phyloP scores from a whole-genome alignment of 2,888 invertebrate species.

The Gibbula magus region DNA sequence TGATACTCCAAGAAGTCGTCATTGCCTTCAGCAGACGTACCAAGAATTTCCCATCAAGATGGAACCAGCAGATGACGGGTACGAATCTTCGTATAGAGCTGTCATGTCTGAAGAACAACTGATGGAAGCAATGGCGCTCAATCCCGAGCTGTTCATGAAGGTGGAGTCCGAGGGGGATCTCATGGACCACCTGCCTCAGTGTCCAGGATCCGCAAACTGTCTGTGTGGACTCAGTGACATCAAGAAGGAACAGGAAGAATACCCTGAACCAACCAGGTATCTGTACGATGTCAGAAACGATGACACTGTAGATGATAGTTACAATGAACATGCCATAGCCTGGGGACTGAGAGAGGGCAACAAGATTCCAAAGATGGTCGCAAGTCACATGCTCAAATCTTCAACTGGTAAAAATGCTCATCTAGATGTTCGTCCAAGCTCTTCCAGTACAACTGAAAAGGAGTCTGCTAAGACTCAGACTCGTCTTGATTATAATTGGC shows the following conservation, averaged over 20 bases:
- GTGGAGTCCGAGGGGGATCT: too few relatives aligned
- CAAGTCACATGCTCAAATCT: too few relatives aligned
- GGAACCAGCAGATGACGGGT: background rate
- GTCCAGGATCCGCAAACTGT: background rate
- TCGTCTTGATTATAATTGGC: too few relatives aligned
- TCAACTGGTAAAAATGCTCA: too few relatives aligned
- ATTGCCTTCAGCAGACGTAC: background rate
- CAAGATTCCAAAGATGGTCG: too few relatives aligned
- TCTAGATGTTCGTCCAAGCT: too few relatives aligned
- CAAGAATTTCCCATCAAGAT: constrained; percentile 9
- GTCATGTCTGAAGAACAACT: too few relatives aligned
- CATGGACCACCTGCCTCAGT: background rate
- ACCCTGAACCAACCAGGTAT: background rate
- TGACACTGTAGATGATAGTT: background rate
- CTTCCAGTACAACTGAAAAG: too few relatives aligned
- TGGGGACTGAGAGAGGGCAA: background rate
- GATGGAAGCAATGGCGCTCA: too few relatives aligned
- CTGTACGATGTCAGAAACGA: background rate
- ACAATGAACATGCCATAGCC: background rate
- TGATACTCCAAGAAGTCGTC: background rate
- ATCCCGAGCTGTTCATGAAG: too few relatives aligned
- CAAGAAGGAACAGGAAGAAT: background rate
- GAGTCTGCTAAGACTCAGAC: too few relatives aligned
- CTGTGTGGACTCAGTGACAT: background rate
- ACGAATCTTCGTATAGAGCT: background rate